phyloP scores from a whole-genome alignment of 1,140 invertebrate species.

The Panagrolaimus sp. region DNA sequence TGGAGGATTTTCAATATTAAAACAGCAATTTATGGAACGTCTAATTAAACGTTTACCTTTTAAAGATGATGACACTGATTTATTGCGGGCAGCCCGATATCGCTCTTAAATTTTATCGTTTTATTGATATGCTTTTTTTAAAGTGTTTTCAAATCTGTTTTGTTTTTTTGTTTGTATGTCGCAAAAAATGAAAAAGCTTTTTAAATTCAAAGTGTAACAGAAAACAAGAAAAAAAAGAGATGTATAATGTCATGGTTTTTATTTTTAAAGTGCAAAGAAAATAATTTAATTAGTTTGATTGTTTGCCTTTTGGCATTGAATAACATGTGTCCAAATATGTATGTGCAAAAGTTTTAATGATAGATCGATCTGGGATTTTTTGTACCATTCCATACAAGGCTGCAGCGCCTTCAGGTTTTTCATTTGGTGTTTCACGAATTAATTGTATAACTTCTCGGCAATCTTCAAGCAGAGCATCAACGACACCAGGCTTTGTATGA shows the following conservation, averaged over 20 bases:
- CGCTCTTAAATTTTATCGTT: too few relatives aligned
- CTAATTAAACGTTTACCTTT: background rate
- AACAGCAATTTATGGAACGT: constrained; percentile 1
- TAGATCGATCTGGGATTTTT: constrained; percentile 18
- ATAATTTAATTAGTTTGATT: background rate
- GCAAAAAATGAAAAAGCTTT: background rate
- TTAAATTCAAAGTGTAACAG: background rate
- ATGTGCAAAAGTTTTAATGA: constrained; percentile 6
- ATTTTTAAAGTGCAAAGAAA: background rate
- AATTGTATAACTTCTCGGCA: background rate
- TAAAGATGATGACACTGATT: background rate
- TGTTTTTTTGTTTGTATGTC: too few relatives aligned
- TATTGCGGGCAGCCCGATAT: too few relatives aligned
- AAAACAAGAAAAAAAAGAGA: background rate
- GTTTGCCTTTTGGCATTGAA: background rate
- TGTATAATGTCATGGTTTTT: background rate
- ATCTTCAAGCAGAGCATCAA: background rate
- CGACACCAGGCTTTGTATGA: constrained; percentile 16
- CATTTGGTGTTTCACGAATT: background rate
- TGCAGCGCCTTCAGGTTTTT: constrained; percentile 1
- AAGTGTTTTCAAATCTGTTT: too few relatives aligned
- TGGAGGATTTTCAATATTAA: constrained; percentile 25
- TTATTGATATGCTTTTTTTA: too few relatives aligned
- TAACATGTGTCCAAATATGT: constrained; percentile 14
- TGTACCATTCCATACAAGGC: constrained; percentile 14